Evolutionary conservation across 2,113 vertebrate species (phyloP), one percentile per base, ranked within the genome.

Genomic region (Esox niger): DNA sequence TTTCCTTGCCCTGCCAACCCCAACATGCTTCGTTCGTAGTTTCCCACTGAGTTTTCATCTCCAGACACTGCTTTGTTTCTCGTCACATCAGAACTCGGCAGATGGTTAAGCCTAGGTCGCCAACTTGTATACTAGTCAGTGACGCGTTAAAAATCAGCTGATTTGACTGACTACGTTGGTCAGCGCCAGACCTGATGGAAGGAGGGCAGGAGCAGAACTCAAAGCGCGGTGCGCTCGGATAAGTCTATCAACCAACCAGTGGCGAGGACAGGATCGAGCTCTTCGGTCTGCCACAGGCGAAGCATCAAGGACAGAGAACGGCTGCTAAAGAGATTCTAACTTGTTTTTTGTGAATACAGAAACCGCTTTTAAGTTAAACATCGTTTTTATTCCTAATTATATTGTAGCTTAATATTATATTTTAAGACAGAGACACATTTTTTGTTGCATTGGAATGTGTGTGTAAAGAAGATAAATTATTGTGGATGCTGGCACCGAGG

Each of bases 51-150:
- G 38, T 15, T 10, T 43, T 43, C 31, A n/a, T n/a, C n/a, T n/a
- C n/a, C n/a, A n/a, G n/a, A n/a, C n/a, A n/a, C n/a, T n/a, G n/a
- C 17, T 30, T 75, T 65, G 43, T 62, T 75, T 70, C 54, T 25
- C 32, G 38, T 30, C 62, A 43, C 46, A 58, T 23, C 21, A 63
- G 56, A 49, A 64, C 20, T 57, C 66, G 65, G 52, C 90, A 91
- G 91, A 91, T 88, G 90, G 90, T 73, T 84, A n/a, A n/a, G n/a
- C n/a, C n/a, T n/a, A 79, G 79, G 80, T 62, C 77, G 74, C 68
- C 52, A 68, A 80, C 80, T 71, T 35, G 26, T 74, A 71, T 70
- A 79, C 38, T 66, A 75, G 76, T 2, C 38, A 17, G 15, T 43
- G 13, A 43, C 60, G 15, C 67, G 69, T 58, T 84, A 72, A 79